Evolutionary conservation across 2,797 vertebrate genomes (phyloP).

Genomic region (Threskiornis aethiopicus): DNA sequence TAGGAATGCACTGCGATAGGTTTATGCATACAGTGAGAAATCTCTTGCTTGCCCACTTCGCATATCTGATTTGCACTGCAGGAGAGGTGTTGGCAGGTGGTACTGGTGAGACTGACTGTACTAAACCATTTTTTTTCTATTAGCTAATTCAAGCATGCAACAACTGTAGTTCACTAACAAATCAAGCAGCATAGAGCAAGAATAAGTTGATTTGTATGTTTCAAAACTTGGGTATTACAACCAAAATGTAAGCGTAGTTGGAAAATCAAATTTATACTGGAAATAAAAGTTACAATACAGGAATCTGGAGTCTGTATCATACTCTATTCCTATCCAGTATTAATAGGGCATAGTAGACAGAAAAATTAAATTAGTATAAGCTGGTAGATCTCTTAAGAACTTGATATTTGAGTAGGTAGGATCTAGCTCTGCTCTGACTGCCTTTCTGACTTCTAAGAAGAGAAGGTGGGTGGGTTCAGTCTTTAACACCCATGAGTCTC

Average conservation of each 20-base stretch:
- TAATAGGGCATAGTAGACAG: background rate
- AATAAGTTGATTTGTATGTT: background rate
- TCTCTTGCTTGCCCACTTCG: background rate
- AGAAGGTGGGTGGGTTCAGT: background rate
- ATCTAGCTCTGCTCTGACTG: background rate
- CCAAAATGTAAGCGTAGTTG: background rate
- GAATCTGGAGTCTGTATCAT: background rate
- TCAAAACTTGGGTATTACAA: background rate
- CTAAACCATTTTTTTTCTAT: background rate
- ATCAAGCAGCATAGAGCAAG: background rate
- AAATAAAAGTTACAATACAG: background rate
- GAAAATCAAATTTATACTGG: background rate
- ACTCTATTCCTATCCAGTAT: background rate
- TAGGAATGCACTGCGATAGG: background rate
- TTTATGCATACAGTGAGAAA: background rate
- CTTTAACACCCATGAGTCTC: background rate
- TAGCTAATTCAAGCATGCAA: background rate
- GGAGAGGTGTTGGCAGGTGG: background rate
- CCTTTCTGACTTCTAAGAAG: background rate
- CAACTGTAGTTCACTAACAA: background rate
- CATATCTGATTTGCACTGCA: background rate
- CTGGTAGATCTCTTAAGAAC: background rate
- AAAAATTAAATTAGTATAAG: background rate
- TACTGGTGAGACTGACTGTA: background rate
- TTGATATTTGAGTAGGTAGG: background rate